phyloP scores from a whole-genome alignment of 2,888 invertebrate genomes.

The Agriopis marginaria region DNA sequence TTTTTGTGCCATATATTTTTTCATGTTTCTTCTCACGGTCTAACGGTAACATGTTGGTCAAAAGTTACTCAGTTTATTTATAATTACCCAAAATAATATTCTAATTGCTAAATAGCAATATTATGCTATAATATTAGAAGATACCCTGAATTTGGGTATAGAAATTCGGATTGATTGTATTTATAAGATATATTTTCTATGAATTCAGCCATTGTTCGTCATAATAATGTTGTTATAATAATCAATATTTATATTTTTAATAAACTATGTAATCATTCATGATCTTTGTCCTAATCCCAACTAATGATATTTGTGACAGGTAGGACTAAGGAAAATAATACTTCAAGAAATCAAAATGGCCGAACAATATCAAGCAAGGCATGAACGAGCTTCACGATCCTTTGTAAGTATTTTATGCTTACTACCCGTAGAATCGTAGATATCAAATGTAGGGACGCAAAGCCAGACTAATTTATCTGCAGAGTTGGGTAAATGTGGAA shows the following conservation, averaged over 20 bases:
- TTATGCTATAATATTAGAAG: slow-evolving; percentile 15
- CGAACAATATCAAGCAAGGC: not conserved
- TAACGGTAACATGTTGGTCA: not conserved
- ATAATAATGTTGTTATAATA: slow-evolving; percentile 46
- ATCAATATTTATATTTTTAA: slow-evolving; percentile 58
- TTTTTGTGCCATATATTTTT: slow-evolving; percentile 42
- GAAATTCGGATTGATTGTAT: slow-evolving; percentile 34
- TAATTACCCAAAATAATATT: not conserved
- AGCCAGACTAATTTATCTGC: not conserved
- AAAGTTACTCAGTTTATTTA: not conserved
- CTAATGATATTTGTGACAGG: slow-evolving; percentile 12
- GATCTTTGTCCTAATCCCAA: slow-evolving; percentile 30
- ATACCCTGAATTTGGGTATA: slow-evolving; percentile 26
- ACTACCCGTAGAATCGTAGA: slow-evolving; percentile 1
- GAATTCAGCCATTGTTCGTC: slow-evolving; percentile 35
- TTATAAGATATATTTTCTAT: slow-evolving; percentile 43
- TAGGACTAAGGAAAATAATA: not conserved
- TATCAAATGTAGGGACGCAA: not conserved
- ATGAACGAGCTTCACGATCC: not conserved
- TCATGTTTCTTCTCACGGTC: slow-evolving; percentile 34
- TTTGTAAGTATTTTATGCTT: slow-evolving; percentile 7
- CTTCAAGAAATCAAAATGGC: not conserved
- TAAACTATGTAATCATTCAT: slow-evolving; percentile 54
- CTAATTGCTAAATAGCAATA: no score
- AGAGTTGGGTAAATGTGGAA: not conserved